phyloP scores from a whole-genome alignment of 2,888 invertebrate genomes.

The Phaedon cochleariae region DNA sequence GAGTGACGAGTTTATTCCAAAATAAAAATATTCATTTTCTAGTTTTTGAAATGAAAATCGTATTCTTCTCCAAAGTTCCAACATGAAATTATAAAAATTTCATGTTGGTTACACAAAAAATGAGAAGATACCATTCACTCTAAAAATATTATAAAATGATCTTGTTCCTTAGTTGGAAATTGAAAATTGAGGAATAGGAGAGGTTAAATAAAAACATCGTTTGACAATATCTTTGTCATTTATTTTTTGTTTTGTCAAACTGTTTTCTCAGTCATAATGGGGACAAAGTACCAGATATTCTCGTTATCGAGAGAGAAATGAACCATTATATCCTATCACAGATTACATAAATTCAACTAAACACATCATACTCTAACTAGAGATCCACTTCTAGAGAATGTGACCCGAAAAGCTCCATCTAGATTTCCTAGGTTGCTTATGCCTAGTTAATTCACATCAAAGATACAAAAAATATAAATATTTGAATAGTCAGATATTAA shows the following conservation, averaged over 20 bases:
- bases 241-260: neutral
- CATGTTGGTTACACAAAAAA: too few relatives aligned
- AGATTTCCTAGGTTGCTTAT: neutral
- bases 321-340: neutral
- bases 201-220: too few relatives aligned
- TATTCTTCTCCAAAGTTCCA: too few relatives aligned
- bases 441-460: neutral
- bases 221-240: neutral
- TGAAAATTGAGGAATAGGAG: too few relatives aligned
- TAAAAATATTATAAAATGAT: too few relatives aligned
- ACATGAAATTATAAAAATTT: too few relatives aligned
- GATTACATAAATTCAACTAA: neutral
- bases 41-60: too few relatives aligned
- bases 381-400: neutral
- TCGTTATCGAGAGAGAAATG: neutral
- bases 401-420: neutral
- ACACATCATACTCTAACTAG: neutral
- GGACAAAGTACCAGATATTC: too few relatives aligned
- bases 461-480: slow-evolving; percentile 7
- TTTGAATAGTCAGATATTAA: slow-evolving; percentile 3
- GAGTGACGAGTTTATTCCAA: too few relatives aligned
- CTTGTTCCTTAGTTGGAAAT: too few relatives aligned
- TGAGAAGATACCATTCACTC: too few relatives aligned
- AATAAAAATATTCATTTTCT: too few relatives aligned
- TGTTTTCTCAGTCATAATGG: neutral